phyloP scores from a whole-genome alignment of 2,888 invertebrate species.

The Eledone cirrhosa region DNA sequence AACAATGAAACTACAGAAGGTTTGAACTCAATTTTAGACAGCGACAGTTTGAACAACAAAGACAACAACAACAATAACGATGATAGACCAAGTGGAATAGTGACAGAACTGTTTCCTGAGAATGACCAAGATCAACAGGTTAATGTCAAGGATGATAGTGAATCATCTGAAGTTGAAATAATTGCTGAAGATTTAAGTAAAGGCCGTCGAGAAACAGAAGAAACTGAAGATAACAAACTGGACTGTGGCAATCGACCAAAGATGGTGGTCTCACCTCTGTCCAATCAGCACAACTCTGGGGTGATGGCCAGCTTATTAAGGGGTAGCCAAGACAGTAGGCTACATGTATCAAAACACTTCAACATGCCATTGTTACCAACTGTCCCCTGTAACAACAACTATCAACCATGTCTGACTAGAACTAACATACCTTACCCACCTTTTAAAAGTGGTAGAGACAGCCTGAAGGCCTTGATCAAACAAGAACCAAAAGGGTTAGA shows the following conservation, averaged over 20 bases:
- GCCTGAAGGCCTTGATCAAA: constrained; percentile 9
- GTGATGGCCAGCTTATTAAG: neutral
- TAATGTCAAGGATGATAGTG: neutral
- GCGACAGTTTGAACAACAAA: too few species aligned
- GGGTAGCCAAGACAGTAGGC: neutral
- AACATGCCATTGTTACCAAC: neutral
- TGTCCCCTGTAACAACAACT: neutral
- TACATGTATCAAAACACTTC: neutral
- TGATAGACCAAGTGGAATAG: neutral
- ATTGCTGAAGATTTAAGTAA: neutral
- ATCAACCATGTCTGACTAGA: neutral
- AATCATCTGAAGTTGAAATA: neutral
- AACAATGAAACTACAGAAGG: neutral
- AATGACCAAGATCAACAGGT: neutral
- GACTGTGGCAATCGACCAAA: neutral
- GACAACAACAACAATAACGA: neutral
- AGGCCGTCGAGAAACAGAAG: neutral
- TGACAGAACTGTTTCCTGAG: neutral
- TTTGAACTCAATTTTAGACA: too few species aligned
- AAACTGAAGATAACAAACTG: neutral
- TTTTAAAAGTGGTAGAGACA: neutral
- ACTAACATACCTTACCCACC: neutral
- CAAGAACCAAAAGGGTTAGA: neutral
- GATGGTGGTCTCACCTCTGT: neutral
- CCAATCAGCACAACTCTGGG: too few species aligned